Conservation (phyloP, 2,113 vertebrate genomes). For the Apodemus sylvaticus region DNA sequence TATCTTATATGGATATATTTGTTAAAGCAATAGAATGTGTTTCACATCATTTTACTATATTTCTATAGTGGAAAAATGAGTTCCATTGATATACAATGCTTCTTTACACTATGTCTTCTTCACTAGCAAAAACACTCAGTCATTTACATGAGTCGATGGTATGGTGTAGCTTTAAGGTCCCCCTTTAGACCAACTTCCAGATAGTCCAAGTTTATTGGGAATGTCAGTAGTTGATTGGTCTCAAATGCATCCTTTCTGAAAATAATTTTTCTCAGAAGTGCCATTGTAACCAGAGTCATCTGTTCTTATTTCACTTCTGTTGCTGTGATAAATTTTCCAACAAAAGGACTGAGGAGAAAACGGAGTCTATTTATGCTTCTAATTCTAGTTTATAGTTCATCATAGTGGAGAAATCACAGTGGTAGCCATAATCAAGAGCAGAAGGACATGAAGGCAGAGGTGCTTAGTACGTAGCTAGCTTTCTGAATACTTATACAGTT, state of each 20-base stretch:
- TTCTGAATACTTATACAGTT: neutral
- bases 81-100: neutral
- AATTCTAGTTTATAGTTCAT: neutral
- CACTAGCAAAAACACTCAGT: neutral
- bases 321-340: neutral
- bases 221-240: neutral
- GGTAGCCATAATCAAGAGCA: neutral
- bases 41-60: neutral
- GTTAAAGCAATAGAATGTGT: conserved; percentile 22
- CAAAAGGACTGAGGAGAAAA: neutral
- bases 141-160: neutral
- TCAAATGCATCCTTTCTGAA: neutral
- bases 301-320: neutral
- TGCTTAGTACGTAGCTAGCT: neutral
- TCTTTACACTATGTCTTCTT: neutral
- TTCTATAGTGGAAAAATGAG: neutral
- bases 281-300: neutral
- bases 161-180: neutral
- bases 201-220: neutral
- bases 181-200: neutral
- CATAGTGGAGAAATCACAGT: no score
- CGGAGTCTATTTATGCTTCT: neutral
- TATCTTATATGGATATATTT: neutral
- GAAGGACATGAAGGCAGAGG: neutral
- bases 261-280: neutral